A percentile compares a stretch with the other conserved stretches of the same genome.
These are phyloP conservation scores for Lichenostomus cassidix DNA, from an alignment of 2,113 vertebrate genomes.

Conservation along the genomic window DNA sequence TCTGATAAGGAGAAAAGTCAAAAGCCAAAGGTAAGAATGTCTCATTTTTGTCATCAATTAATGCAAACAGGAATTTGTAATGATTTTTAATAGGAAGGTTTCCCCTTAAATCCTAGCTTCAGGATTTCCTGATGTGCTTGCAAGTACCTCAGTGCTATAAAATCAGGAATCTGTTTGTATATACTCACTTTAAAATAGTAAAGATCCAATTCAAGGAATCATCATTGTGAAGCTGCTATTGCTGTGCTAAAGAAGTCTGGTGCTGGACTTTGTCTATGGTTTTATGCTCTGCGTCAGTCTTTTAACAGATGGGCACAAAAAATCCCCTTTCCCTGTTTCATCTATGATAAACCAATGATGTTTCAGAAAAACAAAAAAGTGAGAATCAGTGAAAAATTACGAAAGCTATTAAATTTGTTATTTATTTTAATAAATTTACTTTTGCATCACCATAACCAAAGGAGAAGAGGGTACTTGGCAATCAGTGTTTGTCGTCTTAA, in stretches of 20 bases:
- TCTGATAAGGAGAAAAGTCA: constrained; percentile 84
- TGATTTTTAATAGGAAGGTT: background rate
- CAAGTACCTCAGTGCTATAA: background rate
- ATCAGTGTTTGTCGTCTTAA: background rate
- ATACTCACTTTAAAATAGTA: background rate
- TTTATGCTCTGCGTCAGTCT: background rate
- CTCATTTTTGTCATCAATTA: background rate
- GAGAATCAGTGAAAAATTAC: background rate
- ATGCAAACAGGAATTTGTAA: background rate
- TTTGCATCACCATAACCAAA: background rate
- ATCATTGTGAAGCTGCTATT: background rate
- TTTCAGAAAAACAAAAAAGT: background rate
- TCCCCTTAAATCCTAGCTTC: background rate
- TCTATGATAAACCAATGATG: background rate
- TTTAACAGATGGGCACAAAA: background rate
- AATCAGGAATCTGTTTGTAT: background rate
- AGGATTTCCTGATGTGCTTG: background rate
- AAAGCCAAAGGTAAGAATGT: constrained; percentile 83
- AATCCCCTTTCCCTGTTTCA: background rate
- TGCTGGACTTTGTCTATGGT: background rate
- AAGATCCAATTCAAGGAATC: background rate
- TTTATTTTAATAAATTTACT: background rate
- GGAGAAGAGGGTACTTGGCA: background rate
- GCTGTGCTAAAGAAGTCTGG: background rate
- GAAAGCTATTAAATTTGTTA: background rate